phyloP scores from a whole-genome alignment of 2,888 invertebrate species.

The Melanostoma scalare region DNA sequence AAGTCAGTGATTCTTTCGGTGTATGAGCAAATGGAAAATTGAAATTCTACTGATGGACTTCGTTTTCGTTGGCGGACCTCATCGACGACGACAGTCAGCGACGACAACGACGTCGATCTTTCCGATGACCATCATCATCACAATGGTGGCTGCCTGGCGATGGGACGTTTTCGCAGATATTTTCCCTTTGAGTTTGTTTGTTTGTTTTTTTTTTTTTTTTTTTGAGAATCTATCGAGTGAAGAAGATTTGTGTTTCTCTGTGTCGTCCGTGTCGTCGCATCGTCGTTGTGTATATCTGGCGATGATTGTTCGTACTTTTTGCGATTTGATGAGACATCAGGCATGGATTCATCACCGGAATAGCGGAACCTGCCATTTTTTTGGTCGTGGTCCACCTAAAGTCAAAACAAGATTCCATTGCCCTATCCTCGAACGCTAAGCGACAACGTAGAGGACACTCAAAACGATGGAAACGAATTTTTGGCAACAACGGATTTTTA shows the following conservation, averaged over 20 bases:
- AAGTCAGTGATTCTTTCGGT: slow-evolving; percentile 28
- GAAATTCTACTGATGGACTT: slow-evolving; percentile 69
- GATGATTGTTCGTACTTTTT: slow-evolving; percentile 33
- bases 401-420: slow-evolving; percentile 44
- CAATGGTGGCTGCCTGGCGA: neutral
- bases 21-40: slow-evolving; percentile 54
- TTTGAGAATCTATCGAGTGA: slow-evolving; percentile 37
- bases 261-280: neutral
- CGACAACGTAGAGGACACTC: slow-evolving; percentile 1
- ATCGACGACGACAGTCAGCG: slow-evolving; percentile 36
- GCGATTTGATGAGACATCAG: slow-evolving; percentile 54
- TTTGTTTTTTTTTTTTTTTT: neutral
- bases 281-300: slow-evolving; percentile 22
- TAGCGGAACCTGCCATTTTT: slow-evolving; percentile 68
- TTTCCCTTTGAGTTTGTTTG: slow-evolving; percentile 26
- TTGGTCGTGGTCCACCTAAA: slow-evolving; percentile 40
- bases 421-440: slow-evolving; percentile 15
- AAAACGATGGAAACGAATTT: slow-evolving; percentile 24
- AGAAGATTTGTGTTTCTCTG: slow-evolving; percentile 57
- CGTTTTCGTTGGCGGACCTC: slow-evolving; percentile 49
- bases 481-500: slow-evolving; percentile 54
- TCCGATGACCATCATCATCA: slow-evolving; percentile 53
- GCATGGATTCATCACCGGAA: slow-evolving; percentile 56
- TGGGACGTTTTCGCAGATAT: slow-evolving; percentile 23
- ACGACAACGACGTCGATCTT: slow-evolving; percentile 59